These are phyloP conservation scores for Mya arenaria DNA, from an alignment of 1,140 invertebrate species.

Conservation along the genomic window DNA sequence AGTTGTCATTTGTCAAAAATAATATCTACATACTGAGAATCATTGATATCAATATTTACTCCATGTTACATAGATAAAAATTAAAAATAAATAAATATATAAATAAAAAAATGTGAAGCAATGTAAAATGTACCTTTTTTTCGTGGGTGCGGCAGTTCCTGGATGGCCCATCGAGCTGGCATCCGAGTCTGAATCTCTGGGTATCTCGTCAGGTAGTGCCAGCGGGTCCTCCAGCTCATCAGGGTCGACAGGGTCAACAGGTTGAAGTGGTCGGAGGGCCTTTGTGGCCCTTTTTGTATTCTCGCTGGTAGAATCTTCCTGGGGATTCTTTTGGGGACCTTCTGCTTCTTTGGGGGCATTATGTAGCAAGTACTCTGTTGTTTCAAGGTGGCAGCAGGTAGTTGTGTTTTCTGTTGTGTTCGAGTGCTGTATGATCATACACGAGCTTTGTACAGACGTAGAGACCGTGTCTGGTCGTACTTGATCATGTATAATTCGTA, in stretches of 20 bases:
- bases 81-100: constrained; percentile 33
- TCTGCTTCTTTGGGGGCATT: constrained; percentile 44
- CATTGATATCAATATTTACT: constrained; percentile 39
- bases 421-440: no score
- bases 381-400: constrained; percentile 36
- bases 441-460: constrained; percentile 28
- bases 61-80: constrained; percentile 35
- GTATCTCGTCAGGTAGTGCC: constrained; percentile 33
- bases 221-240: constrained; percentile 29
- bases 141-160: constrained; percentile 22
- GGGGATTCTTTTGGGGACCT: neutral
- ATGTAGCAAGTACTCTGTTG: constrained; percentile 10
- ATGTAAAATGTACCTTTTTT: constrained; percentile 46
- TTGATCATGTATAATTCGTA: no score
- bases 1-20: constrained; percentile 39
- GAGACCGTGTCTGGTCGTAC: constrained; percentile 15
- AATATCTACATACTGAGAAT: constrained; percentile 39
- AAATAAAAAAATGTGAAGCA: constrained; percentile 38
- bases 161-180: constrained; percentile 39
- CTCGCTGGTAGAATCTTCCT: neutral
- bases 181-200: constrained; percentile 41
- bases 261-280: constrained; percentile 35
- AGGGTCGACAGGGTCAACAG: constrained; percentile 38
- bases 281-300: constrained; percentile 28
- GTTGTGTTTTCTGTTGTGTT: constrained; percentile 35